Conservation (phyloP, 2,888 invertebrate species). For the Diaprepes abbreviatus region DNA sequence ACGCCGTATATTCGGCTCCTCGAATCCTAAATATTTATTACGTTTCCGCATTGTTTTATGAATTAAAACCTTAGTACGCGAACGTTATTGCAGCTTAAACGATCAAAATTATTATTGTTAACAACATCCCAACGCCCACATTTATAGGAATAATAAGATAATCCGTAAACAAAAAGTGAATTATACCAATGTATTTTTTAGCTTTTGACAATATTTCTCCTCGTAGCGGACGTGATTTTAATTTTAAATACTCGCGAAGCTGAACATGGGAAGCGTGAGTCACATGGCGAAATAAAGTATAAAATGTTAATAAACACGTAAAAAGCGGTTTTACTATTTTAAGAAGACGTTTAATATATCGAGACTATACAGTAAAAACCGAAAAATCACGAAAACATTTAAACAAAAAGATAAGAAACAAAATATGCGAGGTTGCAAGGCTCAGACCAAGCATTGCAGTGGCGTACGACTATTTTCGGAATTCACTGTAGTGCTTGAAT, state of each 20-base stretch:
- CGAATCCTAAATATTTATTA: constrained; percentile 7
- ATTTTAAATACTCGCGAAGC: background rate
- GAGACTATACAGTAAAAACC: background rate
- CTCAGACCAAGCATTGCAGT: too few relatives aligned
- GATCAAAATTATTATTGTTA: constrained; percentile 25
- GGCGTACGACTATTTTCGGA: too few relatives aligned
- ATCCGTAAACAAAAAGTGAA: constrained; percentile 24
- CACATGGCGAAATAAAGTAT: constrained; percentile 7
- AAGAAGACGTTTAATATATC: background rate
- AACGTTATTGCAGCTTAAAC: background rate
- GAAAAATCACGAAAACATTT: too few relatives aligned
- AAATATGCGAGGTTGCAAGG: too few relatives aligned
- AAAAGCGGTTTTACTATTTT: constrained; percentile 5
- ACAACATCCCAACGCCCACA: constrained; percentile 20
- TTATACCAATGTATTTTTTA: constrained; percentile 10
- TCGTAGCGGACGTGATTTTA: constrained; percentile 20
- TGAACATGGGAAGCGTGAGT: constrained; percentile 1
- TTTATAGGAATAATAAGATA: constrained; percentile 18
- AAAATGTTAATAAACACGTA: constrained; percentile 4
- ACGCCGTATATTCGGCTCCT: constrained; percentile 7
- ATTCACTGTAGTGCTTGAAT: too few relatives aligned
- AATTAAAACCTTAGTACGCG: background rate
- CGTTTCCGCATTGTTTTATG: constrained; percentile 22
- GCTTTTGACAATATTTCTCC: constrained; percentile 20
- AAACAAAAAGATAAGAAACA: too few relatives aligned